Evolutionary conservation across 2,888 invertebrate genomes (phyloP).

Genomic region (Tetramorium bicarinatum): DNA sequence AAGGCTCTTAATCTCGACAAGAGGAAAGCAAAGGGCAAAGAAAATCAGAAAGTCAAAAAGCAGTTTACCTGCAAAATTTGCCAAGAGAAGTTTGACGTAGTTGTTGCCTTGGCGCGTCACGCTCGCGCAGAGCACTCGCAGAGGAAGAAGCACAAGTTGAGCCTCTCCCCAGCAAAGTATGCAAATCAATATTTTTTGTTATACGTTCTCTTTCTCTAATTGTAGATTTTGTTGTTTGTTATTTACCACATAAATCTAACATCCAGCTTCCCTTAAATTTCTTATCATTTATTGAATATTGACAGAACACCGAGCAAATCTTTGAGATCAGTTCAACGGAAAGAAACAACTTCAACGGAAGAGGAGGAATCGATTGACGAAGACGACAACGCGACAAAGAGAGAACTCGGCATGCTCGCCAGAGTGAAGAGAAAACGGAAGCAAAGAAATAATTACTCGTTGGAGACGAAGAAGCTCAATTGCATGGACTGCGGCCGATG

Average conservation of each 20-base stretch:
- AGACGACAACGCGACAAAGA: conserved; percentile 46
- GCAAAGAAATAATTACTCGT: conserved; percentile 65
- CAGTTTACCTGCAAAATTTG: conserved; percentile 83
- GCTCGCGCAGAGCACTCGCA: conserved; percentile 81
- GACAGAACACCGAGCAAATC: conserved; percentile 20
- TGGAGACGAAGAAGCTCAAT: conserved; percentile 79
- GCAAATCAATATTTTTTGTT: not conserved
- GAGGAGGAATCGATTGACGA: conserved; percentile 6
- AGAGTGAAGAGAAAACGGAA: conserved; percentile 66
- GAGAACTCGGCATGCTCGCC: conserved; percentile 57
- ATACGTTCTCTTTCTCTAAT: not conserved
- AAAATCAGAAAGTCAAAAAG: conserved; percentile 69
- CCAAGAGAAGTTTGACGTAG: conserved; percentile 82
- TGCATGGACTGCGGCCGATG: conserved; percentile 82
- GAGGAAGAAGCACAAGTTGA: conserved; percentile 74
- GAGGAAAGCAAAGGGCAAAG: conserved; percentile 59
- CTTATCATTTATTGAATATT: not conserved
- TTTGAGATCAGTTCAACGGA: conserved; percentile 56
- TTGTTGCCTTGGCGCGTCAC: conserved; percentile 83
- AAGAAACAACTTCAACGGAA: conserved; percentile 14
- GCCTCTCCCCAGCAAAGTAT: conserved; percentile 16
- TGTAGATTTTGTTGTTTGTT: not conserved
- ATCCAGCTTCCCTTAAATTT: not conserved
- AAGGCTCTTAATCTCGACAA: conserved; percentile 66
- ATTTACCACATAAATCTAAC: not conserved